A percentile compares a stretch with the other conserved stretches of the same genome.
Evolutionary conservation across 2,888 invertebrate species (phyloP).

Genomic region (Mythimna impura): DNA sequence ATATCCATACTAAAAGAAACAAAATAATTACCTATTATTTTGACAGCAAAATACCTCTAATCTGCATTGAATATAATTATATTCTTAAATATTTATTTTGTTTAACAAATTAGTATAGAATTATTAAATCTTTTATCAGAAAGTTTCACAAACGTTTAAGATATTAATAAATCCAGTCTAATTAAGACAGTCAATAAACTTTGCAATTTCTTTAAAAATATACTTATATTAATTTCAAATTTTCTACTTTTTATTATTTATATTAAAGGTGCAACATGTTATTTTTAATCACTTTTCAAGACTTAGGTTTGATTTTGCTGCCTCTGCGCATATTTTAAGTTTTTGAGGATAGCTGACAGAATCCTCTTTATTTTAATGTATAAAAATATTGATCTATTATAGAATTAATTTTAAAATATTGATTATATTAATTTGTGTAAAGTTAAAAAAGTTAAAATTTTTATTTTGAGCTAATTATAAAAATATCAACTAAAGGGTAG

Average conservation of each 20-base stretch:
- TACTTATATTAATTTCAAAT: conserved; percentile 5
- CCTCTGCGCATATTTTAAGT: not conserved
- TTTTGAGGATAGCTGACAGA: conserved; percentile 3
- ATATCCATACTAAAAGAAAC: not conserved
- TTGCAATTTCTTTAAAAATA: conserved; percentile 43
- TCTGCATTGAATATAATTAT: not conserved
- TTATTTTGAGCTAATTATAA: conserved; percentile 23
- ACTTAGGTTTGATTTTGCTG: not conserved
- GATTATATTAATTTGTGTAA: conserved; percentile 1
- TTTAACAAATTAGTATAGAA: conserved; percentile 16
- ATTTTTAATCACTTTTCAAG: not conserved
- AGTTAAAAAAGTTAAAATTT: conserved; percentile 20
- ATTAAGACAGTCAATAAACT: conserved; percentile 28
- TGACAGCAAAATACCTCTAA: conserved; percentile 10
- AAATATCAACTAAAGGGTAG: conserved; percentile 6
- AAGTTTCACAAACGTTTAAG: conserved; percentile 2
- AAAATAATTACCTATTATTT: not conserved
- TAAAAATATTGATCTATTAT: not conserved
- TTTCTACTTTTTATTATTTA: conserved; percentile 7
- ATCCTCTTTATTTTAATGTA: too few relatives aligned
- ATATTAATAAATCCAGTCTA: conserved; percentile 38
- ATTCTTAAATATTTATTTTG: not conserved
- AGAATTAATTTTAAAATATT: not conserved
- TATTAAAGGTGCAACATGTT: not conserved
- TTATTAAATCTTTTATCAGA: conserved; percentile 4